phyloP scores from a whole-genome alignment of 2,113 vertebrate genomes.

The Pelecanoides urinatrix region DNA sequence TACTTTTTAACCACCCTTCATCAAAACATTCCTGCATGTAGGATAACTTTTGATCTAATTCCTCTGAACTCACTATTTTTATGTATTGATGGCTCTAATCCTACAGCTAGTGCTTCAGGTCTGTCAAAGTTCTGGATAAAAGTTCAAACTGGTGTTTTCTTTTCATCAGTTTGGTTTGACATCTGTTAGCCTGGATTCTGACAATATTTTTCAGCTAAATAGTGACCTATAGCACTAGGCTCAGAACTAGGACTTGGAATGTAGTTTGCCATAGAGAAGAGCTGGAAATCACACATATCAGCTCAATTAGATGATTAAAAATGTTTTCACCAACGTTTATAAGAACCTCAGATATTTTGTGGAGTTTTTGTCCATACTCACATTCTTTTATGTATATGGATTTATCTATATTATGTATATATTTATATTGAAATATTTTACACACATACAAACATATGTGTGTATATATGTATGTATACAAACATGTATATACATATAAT shows the following conservation, averaged over 20 bases:
- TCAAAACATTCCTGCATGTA: background rate
- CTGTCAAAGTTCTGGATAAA: background rate
- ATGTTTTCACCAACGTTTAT: background rate
- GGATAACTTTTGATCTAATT: background rate
- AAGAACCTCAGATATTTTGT: background rate
- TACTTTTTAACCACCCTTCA: background rate
- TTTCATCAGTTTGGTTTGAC: background rate
- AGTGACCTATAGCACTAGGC: background rate
- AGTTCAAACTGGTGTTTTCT: background rate
- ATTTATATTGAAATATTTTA: background rate
- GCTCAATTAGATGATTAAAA: background rate
- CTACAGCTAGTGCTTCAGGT: background rate
- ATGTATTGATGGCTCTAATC: background rate
- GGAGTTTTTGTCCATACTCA: background rate
- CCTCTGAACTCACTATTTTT: background rate
- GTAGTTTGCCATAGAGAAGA: background rate
- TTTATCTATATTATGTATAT: background rate
- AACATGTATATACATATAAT: background rate
- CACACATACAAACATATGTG: background rate
- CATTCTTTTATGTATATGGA: background rate
- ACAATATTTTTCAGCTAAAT: background rate
- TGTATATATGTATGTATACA: background rate
- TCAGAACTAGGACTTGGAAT: background rate
- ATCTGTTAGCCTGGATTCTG: background rate
- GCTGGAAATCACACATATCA: background rate